Evolutionary conservation across 2,113 vertebrate genomes (phyloP), one percentile per base, ranked within the genome.

Genomic region (Crotalus viridis): DNA sequence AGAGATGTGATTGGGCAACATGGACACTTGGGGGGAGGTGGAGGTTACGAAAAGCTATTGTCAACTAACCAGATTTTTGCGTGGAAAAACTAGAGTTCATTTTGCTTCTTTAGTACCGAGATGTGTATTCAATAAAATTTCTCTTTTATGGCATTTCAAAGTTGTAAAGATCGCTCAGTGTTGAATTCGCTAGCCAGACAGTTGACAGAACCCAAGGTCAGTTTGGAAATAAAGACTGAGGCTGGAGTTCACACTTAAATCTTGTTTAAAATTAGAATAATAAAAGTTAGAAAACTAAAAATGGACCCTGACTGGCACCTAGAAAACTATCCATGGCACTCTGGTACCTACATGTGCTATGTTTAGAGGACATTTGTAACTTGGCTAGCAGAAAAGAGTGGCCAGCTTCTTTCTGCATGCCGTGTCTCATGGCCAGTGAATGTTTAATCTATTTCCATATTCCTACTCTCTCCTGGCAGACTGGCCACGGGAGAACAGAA

Each of bases 361-460:
- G 55, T 56, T 56, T 56, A 56, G 55, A 56, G 55, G 17, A 81
- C 15, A 43, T 81, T 81, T 48, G 91, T 21, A 90, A 13, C 24
- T 89, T 24, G 6, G 5, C 21, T 0, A 24, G 39, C 22, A 74
- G 89, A 52, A 89, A 61, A 46, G 39, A 54, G 8, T 0, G 9
- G 33, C 48, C 54, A 89, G 90, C 90, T 81, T 2, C 52, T 10
- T 59, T 55, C 92, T 90, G 59, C 10, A 3, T 12, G 19, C 94
- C 86, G 64, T 64, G 89, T 56, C 81, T 39, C 92, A 93, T 91
- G 61, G 48, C 39, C 91, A 55, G 28, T 0, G 33, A 81, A 39
- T 90, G 19, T 24, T 91, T 95, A 93, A 96, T 96, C 95, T 96
- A 95, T 85, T 96, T 94, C 91, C 91, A 90, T 88, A 59, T 95